Percentiles rank a stretch among this genome's conserved stretches.
Evolutionary conservation across 2,888 invertebrate species (phyloP).

Genomic region (Cantharis rustica): DNA sequence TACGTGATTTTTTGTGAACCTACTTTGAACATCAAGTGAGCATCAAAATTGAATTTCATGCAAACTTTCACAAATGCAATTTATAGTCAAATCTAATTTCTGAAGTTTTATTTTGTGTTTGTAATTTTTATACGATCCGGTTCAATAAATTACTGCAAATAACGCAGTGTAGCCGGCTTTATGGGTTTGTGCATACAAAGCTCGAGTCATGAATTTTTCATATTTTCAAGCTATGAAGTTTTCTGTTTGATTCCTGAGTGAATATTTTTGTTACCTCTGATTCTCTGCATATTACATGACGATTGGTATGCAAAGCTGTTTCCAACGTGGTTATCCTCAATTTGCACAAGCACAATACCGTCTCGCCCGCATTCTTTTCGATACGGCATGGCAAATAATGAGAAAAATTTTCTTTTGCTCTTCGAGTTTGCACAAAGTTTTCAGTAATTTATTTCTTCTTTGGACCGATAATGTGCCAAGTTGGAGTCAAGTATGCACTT

Average conservation of each 20-base stretch:
- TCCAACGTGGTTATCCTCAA: not conserved
- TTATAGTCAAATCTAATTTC: not conserved
- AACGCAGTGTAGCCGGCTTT: not conserved
- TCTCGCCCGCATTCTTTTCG: not conserved
- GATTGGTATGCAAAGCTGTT: not conserved
- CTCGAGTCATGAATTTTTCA: not conserved
- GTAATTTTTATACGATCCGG: not conserved
- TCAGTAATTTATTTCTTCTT: not conserved
- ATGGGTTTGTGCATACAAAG: not conserved
- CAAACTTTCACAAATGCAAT: not conserved
- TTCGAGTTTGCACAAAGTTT: not conserved
- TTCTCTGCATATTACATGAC: not conserved
- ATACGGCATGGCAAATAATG: not conserved
- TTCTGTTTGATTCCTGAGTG: not conserved
- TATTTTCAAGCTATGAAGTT: not conserved
- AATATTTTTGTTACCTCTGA: not conserved
- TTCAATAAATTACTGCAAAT: not conserved
- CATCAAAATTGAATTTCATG: not conserved
- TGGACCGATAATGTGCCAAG: not conserved
- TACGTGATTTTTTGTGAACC: not conserved
- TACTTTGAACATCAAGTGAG: not conserved
- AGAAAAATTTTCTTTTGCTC: not conserved
- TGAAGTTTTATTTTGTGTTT: not conserved
- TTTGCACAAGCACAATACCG: not conserved
- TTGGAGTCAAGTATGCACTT: not conserved